phyloP scores from a whole-genome alignment of 2,888 invertebrate species.

The Listrodromus nycthemerus region DNA sequence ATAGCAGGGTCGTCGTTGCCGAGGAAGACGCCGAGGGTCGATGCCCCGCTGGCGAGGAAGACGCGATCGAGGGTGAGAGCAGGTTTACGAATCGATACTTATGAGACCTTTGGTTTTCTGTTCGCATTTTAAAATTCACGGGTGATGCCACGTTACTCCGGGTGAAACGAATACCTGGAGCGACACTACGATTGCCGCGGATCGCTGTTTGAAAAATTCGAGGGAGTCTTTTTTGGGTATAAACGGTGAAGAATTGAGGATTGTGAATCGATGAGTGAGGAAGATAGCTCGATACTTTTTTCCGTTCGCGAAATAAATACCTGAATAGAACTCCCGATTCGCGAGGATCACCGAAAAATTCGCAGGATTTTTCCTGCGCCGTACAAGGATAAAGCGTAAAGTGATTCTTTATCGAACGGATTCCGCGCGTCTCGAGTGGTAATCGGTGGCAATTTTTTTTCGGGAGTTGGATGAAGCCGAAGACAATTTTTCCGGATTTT shows the following conservation, averaged over 20 bases:
- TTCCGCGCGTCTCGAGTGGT: conserved; percentile 30
- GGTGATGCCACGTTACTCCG: background rate
- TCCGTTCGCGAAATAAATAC: background rate
- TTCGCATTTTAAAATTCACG: conserved; percentile 3
- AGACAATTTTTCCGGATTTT: conserved; percentile 50
- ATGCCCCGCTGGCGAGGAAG: conserved; percentile 52
- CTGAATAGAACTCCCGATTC: no score
- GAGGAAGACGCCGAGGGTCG: conserved; percentile 58
- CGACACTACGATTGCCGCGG: no score
- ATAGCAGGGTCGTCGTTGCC: conserved; percentile 68
- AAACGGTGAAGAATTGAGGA: conserved; percentile 41
- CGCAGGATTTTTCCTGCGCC: background rate
- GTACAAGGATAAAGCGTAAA: background rate
- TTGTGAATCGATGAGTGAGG: conserved; percentile 26
- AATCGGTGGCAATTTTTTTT: conserved; percentile 36
- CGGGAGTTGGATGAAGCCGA: background rate
- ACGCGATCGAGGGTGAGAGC: conserved; percentile 71
- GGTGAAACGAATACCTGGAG: background rate
- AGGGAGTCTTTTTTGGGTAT: no score
- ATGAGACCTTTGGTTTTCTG: conserved; percentile 10
- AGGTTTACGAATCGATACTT: conserved; percentile 27
- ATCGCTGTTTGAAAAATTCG: no score
- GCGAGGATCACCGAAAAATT: background rate
- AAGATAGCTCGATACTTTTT: background rate
- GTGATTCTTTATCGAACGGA: conserved; percentile 42